These are phyloP conservation scores for Andrena bicolor DNA, from an alignment of 2,888 invertebrate genomes.

Conservation along the genomic window DNA sequence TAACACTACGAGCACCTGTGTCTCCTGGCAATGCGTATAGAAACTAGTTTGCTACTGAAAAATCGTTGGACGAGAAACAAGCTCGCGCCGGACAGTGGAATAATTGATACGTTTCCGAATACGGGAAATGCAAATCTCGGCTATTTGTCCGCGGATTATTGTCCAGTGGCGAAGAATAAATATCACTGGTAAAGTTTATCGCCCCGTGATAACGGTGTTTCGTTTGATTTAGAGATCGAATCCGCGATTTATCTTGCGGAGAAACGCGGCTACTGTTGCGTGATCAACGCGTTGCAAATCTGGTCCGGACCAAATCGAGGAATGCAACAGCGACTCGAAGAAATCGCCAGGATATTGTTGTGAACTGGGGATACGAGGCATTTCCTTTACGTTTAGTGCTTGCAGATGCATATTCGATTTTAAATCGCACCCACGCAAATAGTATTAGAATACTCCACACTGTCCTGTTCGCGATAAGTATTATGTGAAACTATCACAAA, in stretches of 20 bases:
- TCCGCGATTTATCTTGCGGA: not conserved
- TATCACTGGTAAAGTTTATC: conserved; percentile 27
- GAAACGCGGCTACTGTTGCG: conserved; percentile 15
- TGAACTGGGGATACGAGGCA: too few species aligned
- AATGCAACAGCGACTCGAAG: too few species aligned
- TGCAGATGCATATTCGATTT: too few species aligned
- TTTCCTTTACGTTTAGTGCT: too few species aligned
- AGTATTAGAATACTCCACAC: too few species aligned
- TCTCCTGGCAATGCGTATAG: conserved; percentile 7
- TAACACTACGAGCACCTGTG: conserved; percentile 25
- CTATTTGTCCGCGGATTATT: conserved; percentile 27
- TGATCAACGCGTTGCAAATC: not conserved
- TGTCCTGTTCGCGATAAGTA: too few species aligned
- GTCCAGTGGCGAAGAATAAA: conserved; percentile 16
- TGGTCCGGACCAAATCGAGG: not conserved
- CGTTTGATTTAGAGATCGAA: conserved; percentile 29
- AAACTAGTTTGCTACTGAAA: conserved; percentile 26
- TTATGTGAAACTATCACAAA: too few species aligned
- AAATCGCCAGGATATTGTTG: too few species aligned
- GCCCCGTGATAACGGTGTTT: conserved; percentile 12
- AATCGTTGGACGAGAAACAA: not conserved
- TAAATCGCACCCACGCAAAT: too few species aligned
- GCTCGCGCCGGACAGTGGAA: conserved; percentile 2
- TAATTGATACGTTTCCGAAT: conserved; percentile 28
- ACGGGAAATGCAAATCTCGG: conserved; percentile 18